These are phyloP conservation scores for Potamarius usumacintae DNA, from an alignment of 2,113 vertebrate species.

Conservation along the genomic window DNA sequence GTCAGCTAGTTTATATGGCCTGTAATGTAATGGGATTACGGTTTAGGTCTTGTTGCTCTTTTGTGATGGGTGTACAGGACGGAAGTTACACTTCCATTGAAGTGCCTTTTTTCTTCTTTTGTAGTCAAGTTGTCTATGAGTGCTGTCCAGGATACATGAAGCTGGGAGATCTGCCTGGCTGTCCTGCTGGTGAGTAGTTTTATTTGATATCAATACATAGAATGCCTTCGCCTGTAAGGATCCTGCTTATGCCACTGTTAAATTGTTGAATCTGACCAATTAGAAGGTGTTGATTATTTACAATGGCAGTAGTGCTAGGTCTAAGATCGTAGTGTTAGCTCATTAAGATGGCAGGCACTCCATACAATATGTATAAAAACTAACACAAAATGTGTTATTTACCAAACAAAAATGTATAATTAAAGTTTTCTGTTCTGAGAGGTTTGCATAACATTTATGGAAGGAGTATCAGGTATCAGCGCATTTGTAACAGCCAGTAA, in stretches of 20 bases:
- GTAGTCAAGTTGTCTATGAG: conserved; percentile 89
- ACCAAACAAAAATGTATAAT: not conserved
- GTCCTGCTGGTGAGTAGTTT: conserved; percentile 86
- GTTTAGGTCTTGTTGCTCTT: not conserved
- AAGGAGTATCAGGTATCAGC: not conserved
- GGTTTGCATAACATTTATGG: not conserved
- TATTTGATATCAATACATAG: not conserved
- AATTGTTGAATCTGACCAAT: not conserved
- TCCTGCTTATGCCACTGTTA: not conserved
- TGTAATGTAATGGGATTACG: not conserved
- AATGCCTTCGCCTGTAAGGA: not conserved
- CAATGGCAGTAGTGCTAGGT: not conserved
- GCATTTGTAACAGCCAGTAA: not conserved
- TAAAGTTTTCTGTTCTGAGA: not conserved
- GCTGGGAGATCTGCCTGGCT: conserved; percentile 84
- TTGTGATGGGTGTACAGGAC: not conserved
- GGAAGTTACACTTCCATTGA: not conserved
- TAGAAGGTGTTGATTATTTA: not conserved
- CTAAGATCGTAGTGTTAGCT: no score
- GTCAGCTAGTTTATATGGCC: conserved; percentile 30
- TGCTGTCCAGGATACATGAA: conserved; percentile 97
- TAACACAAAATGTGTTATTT: not conserved
- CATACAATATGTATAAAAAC: not conserved
- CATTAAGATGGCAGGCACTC: not conserved
- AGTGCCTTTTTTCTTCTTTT: conserved; percentile 24